These are phyloP conservation scores for Neocrepidodera transversa DNA, from an alignment of 2,888 invertebrate species.

Conservation along the genomic window DNA sequence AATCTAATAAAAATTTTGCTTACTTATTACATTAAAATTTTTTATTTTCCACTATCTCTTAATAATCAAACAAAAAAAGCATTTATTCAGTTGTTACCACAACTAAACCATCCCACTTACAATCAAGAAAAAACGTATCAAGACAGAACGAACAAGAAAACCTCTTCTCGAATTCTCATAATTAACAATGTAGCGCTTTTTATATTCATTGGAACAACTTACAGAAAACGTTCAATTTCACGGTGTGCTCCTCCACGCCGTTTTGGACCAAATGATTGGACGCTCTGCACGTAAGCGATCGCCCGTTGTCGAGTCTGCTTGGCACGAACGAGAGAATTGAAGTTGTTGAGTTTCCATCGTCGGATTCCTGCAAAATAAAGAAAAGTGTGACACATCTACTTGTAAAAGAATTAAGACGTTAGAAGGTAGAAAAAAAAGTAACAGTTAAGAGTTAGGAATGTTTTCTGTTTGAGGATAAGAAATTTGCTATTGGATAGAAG, in stretches of 20 bases:
- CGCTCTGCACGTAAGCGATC: slow-evolving; percentile 80
- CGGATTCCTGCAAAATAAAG: slow-evolving; percentile 69
- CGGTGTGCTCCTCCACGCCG: slow-evolving; percentile 77
- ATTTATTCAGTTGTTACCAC: not conserved
- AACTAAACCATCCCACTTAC: not conserved
- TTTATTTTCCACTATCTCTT: too few relatives aligned
- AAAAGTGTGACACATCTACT: slow-evolving; percentile 3
- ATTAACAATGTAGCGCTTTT: slow-evolving; percentile 44
- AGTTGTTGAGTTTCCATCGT: slow-evolving; percentile 81
- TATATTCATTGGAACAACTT: slow-evolving; percentile 63
- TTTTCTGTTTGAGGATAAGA: too few relatives aligned
- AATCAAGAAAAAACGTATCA: not conserved
- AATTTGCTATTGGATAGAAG: too few relatives aligned
- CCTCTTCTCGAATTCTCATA: slow-evolving; percentile 38
- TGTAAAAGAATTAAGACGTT: slow-evolving; percentile 12
- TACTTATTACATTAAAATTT: too few relatives aligned
- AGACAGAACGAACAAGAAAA: slow-evolving; percentile 24
- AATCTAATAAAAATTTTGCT: too few relatives aligned
- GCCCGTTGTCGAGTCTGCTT: slow-evolving; percentile 78
- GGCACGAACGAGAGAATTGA: slow-evolving; percentile 80
- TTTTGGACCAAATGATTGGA: slow-evolving; percentile 77
- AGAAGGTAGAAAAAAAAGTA: slow-evolving; percentile 4
- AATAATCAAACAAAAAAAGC: too few relatives aligned
- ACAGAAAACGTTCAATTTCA: slow-evolving; percentile 88
- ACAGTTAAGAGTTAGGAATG: too few relatives aligned